phyloP scores from a whole-genome alignment of 2,888 invertebrate species.

The Galerucella pusilla region DNA sequence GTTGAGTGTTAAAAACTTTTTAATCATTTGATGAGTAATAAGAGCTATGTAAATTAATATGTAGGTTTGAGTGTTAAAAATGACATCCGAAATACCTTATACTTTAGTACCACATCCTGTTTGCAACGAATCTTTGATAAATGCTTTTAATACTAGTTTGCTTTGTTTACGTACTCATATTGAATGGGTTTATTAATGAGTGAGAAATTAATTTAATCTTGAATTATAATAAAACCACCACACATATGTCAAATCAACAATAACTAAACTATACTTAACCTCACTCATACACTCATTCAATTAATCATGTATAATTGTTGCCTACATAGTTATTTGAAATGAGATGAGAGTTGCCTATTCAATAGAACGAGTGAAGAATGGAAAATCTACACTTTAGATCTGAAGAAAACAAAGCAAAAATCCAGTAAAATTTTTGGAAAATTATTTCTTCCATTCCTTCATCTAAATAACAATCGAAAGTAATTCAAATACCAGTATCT shows the following conservation, averaged over 20 bases:
- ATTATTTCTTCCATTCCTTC: too few relatives aligned
- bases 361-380: too few relatives aligned
- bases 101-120: not conserved
- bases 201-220: constrained; percentile 25
- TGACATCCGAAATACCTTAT: not conserved
- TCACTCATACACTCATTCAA: constrained; percentile 17
- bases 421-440: too few relatives aligned
- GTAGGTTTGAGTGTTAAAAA: not conserved
- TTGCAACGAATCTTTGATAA: not conserved
- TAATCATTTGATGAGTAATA: not conserved
- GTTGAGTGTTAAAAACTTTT: not conserved
- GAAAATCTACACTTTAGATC: too few relatives aligned
- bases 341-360: too few relatives aligned
- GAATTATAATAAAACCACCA: constrained; percentile 24
- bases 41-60: not conserved
- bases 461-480: too few relatives aligned
- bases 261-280: constrained; percentile 37
- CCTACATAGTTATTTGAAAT: too few relatives aligned
- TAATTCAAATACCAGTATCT: too few relatives aligned
- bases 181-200: constrained; percentile 13
- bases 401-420: too few relatives aligned
- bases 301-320: too few relatives aligned
- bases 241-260: constrained; percentile 41
- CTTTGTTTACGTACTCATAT: constrained; percentile 26
- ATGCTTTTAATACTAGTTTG: constrained; percentile 3